These are phyloP conservation scores for Diadumene lineata DNA, from an alignment of 92 coral and sea anemone species.

Conservation along the genomic window DNA sequence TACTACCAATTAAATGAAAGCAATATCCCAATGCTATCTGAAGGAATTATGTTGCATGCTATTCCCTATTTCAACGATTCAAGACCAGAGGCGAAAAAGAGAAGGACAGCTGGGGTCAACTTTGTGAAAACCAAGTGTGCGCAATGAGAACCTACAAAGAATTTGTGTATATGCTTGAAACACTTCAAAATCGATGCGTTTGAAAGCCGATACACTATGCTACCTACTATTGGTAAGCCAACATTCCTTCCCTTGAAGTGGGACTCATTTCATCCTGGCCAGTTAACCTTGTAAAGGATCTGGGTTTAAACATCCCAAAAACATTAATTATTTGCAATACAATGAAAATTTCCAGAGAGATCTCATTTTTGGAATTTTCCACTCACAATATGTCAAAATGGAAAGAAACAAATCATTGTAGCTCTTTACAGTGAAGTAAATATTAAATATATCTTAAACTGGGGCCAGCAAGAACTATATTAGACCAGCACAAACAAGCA, in stretches of 20 bases:
- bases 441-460: too few relatives aligned
- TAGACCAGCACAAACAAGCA: too few relatives aligned
- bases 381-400: too few relatives aligned
- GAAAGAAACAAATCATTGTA: too few relatives aligned
- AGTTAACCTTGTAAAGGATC: too few relatives aligned
- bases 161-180: neutral
- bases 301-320: too few relatives aligned
- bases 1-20: too few relatives aligned
- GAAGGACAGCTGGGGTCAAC: neutral
- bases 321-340: too few relatives aligned
- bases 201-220: neutral
- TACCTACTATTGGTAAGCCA: neutral
- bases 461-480: too few relatives aligned
- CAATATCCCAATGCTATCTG: neutral
- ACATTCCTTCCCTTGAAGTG: neutral
- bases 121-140: conserved; percentile 4
- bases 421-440: too few relatives aligned
- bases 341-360: too few relatives aligned
- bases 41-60: neutral
- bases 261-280: neutral
- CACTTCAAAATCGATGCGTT: neutral
- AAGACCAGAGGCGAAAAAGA: neutral
- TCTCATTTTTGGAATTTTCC: too few relatives aligned
- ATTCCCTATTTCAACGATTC: conserved; percentile 1
- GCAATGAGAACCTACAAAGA: conserved; percentile 1